These are phyloP conservation scores for Gymnocheta viridis DNA, from an alignment of 2,888 invertebrate genomes.

Conservation along the genomic window DNA sequence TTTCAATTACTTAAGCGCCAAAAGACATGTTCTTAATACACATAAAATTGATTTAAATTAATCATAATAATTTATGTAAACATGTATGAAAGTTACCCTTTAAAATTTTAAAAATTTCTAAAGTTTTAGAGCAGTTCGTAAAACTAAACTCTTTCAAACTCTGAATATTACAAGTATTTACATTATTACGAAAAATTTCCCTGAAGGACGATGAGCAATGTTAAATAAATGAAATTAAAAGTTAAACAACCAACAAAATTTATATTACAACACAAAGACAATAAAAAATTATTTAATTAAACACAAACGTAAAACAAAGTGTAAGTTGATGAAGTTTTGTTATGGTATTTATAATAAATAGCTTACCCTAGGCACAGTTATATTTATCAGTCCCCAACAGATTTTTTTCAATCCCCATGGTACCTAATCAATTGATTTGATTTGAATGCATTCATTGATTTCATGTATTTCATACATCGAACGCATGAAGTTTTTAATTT, in stretches of 20 bases:
- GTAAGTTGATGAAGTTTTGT: constrained; percentile 71
- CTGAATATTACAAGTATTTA: neutral
- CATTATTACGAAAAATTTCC: neutral
- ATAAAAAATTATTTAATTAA: neutral
- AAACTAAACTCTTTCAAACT: too few species aligned
- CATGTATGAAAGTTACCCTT: too few species aligned
- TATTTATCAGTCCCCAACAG: constrained; percentile 83
- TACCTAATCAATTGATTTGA: constrained; percentile 77
- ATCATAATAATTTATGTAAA: too few species aligned
- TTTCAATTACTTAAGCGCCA: too few species aligned
- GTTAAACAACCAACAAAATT: constrained; percentile 30
- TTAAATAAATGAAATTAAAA: constrained; percentile 13
- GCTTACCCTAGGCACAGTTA: constrained; percentile 83
- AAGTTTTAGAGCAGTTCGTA: too few species aligned
- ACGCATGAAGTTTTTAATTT: constrained; percentile 27
- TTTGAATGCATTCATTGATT: constrained; percentile 32
- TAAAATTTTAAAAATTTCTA: too few species aligned
- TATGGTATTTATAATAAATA: constrained; percentile 69
- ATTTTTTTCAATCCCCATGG: constrained; percentile 83
- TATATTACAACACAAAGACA: constrained; percentile 30
- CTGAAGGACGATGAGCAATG: neutral
- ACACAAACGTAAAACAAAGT: constrained; percentile 2
- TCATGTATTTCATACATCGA: constrained; percentile 18
- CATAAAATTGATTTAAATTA: too few species aligned
- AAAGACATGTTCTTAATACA: too few species aligned